Base-by-base conservation (phyloP, 2,888 invertebrate species). In the Empis livida region DNA sequence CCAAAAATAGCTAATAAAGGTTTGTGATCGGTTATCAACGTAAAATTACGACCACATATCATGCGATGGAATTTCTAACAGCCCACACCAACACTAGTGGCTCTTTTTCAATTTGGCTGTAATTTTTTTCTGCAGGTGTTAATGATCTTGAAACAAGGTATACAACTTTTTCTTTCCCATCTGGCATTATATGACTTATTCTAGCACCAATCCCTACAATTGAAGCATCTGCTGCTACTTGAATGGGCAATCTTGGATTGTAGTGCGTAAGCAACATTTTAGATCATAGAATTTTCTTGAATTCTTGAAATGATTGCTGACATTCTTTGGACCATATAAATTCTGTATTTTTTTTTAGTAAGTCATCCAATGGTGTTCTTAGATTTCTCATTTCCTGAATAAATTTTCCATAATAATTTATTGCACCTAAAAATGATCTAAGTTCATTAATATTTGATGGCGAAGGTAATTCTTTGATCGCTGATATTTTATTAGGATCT, bases 1-100 rank as follows among this genome's bases (percentile, higher is more conserved):
- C 57, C 56, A 40, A 70, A 62, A 35, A 71, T 61, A 8, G 55
- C 51, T 5, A 55, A 52, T 8, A 71, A 50, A 2, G 71, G 68
- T 48, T 65, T 57, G 49, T 68, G 63, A 51, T 69, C 68, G 0
- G 66, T 69, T 11, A 49, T 47, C 13, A 55, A 39, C 3, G 41
- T 49, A 42, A 54, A 52, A 41, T 52, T 45, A 3, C 52, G 32
- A 32, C 43, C 49, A 42, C 50, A 51, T 16, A 51, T 9, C 43
- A 50, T 49, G 8, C 45, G 35, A 38, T 51, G 46, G 42, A 54
- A 53, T 20, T 49, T 16, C 40, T 49, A 10, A 51, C 52, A 2
- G 50, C 54, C 43, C 49, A 55, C 8, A 54, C 48, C 4, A 55
- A 23, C 1, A 45, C 53, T 3, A 54, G 37, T 14, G 45, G 53